Evolutionary conservation across 2,113 vertebrate genomes (phyloP).

Genomic region (Podarcis raffonei): DNA sequence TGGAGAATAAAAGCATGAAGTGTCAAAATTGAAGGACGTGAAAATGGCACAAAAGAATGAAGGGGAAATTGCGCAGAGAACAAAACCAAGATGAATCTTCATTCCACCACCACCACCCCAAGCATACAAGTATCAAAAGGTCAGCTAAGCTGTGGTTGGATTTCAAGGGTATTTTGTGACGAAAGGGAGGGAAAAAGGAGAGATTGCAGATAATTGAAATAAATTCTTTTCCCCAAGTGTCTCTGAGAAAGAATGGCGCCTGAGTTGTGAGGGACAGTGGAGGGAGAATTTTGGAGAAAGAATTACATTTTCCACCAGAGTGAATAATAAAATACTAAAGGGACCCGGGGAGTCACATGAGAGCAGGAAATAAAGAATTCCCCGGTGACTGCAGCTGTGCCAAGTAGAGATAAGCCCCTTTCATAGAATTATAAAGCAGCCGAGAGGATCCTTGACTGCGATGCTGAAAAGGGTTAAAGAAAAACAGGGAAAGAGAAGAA

Average conservation of each 20-base stretch:
- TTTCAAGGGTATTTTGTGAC: slow-evolving; percentile 34
- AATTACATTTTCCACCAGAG: slow-evolving; percentile 53
- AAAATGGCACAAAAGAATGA: slow-evolving; percentile 29
- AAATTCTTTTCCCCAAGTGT: slow-evolving; percentile 53
- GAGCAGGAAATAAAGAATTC: slow-evolving; percentile 53
- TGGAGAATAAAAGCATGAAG: neutral
- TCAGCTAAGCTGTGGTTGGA: slow-evolving; percentile 44
- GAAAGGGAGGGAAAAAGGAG: slow-evolving; percentile 40
- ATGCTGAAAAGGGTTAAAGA: slow-evolving; percentile 42
- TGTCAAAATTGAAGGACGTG: slow-evolving; percentile 13
- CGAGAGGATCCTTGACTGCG: slow-evolving; percentile 5
- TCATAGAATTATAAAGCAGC: slow-evolving; percentile 1
- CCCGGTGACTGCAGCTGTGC: slow-evolving; percentile 28
- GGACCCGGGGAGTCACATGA: slow-evolving; percentile 20
- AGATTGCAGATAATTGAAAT: slow-evolving; percentile 58
- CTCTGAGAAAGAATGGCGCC: slow-evolving; percentile 48
- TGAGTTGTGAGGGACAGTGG: neutral
- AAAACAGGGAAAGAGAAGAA: slow-evolving; percentile 41
- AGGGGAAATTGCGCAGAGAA: slow-evolving; percentile 37
- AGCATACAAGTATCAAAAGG: slow-evolving; percentile 47
- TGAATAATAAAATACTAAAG: slow-evolving; percentile 24
- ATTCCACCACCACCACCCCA: neutral
- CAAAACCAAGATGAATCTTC: slow-evolving; percentile 45
- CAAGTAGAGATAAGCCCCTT: slow-evolving; percentile 12
- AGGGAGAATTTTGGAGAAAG: slow-evolving; percentile 33